These are phyloP conservation scores for Etheostoma perlongum DNA, from an alignment of 2,797 vertebrate species.

Conservation along the genomic window DNA sequence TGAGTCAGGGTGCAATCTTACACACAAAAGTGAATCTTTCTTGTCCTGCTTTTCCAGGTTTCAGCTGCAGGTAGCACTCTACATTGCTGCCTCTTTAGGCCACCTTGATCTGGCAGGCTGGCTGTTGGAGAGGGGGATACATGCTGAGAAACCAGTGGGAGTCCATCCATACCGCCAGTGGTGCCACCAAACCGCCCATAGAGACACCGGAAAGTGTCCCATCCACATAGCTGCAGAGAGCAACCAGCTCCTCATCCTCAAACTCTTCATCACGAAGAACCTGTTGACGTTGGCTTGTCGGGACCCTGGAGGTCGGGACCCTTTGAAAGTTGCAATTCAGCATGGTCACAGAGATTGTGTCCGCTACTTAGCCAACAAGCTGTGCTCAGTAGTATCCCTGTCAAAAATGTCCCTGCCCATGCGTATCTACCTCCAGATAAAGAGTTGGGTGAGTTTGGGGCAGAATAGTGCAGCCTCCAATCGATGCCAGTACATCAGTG, in stretches of 20 bases:
- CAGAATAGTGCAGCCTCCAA: slow-evolving; percentile 59
- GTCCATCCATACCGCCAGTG: slow-evolving; percentile 83
- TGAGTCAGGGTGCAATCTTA: not conserved
- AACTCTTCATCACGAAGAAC: slow-evolving; percentile 82
- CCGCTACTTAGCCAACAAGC: slow-evolving; percentile 80
- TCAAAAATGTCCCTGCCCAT: slow-evolving; percentile 77
- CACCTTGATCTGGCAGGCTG: slow-evolving; percentile 83
- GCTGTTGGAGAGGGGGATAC: slow-evolving; percentile 77
- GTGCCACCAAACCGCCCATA: slow-evolving; percentile 83
- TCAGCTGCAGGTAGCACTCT: slow-evolving; percentile 86
- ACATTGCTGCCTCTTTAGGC: slow-evolving; percentile 81
- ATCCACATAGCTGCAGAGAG: slow-evolving; percentile 82
- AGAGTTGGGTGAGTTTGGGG: slow-evolving; percentile 76
- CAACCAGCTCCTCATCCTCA: slow-evolving; percentile 83
- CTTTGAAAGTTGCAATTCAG: slow-evolving; percentile 79
- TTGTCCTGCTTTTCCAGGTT: slow-evolving; percentile 73
- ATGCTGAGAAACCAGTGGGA: slow-evolving; percentile 79
- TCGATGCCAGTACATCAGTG: slow-evolving; percentile 22
- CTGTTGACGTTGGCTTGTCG: slow-evolving; percentile 76
- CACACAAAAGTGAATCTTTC: not conserved
- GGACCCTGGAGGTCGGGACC: slow-evolving; percentile 72
- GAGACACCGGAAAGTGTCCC: slow-evolving; percentile 80
- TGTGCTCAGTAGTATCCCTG: slow-evolving; percentile 79
- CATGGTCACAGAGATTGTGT: slow-evolving; percentile 79
- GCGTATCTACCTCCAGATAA: slow-evolving; percentile 82